Evolutionary conservation across 2,888 invertebrate genomes (phyloP).

Genomic region (Galerucella nymphaeae): DNA sequence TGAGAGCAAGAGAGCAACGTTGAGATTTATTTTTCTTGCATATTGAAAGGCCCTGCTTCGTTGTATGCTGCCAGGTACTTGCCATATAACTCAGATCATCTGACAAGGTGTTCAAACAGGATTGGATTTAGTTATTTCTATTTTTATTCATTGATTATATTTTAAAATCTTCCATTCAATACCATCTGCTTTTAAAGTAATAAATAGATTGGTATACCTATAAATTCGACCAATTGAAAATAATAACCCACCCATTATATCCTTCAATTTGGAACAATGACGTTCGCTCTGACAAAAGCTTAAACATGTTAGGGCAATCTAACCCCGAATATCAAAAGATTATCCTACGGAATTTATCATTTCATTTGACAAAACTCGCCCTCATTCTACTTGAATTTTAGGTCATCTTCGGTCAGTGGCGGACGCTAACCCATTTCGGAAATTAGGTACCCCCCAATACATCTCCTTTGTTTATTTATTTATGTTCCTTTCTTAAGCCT

Average conservation of each 20-base stretch:
- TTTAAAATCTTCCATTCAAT: background rate
- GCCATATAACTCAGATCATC: constrained; percentile 65
- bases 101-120: constrained; percentile 60
- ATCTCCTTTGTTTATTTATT: constrained; percentile 26
- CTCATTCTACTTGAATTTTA: constrained; percentile 45
- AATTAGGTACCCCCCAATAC: background rate
- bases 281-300: constrained; percentile 41
- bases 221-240: constrained; percentile 8
- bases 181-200: constrained; percentile 2
- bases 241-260: constrained; percentile 18
- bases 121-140: constrained; percentile 44
- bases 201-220: background rate
- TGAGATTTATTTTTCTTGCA: constrained; percentile 66
- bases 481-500: background rate
- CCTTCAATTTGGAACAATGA: constrained; percentile 17
- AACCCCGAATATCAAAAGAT: constrained; percentile 41
- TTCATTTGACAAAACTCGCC: constrained; percentile 41
- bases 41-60: constrained; percentile 63
- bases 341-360: constrained; percentile 40
- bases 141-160: background rate
- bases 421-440: background rate
- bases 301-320: constrained; percentile 42
- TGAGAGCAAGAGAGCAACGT: constrained; percentile 49
- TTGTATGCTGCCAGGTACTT: constrained; percentile 61
- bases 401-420: constrained; percentile 42